phyloP scores from a whole-genome alignment of 2,113 vertebrate species.

The Boleophthalmus pectinirostris region DNA sequence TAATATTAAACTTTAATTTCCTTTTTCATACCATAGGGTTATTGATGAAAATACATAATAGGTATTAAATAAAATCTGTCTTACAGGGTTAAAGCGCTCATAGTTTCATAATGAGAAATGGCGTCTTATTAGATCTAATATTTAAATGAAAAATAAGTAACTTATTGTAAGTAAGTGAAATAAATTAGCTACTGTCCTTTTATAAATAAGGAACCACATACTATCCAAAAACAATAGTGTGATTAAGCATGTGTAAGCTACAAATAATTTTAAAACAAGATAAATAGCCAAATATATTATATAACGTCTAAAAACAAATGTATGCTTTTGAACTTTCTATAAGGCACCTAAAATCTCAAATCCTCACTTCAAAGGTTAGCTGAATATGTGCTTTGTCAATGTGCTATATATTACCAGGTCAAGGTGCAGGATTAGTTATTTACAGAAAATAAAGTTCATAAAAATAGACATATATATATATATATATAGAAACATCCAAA shows the following conservation, averaged over 20 bases:
- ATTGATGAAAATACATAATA: conserved; percentile 59
- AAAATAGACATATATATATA: conserved; percentile 4
- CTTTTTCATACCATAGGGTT: conserved; percentile 67
- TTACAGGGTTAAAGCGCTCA: conserved; percentile 22
- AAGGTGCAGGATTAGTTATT: conserved; percentile 28
- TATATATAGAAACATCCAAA: conserved; percentile 21
- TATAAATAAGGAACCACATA: conserved; percentile 5
- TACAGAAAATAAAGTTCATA: conserved; percentile 17
- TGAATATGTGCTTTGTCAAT: conserved; percentile 1
- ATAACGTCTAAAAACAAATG: conserved; percentile 10
- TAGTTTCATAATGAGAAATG: conserved; percentile 46
- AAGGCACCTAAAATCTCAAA: conserved; percentile 61
- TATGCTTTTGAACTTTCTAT: conserved; percentile 29
- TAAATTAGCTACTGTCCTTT: background rate
- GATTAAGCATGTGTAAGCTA: background rate
- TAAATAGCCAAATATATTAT: conserved; percentile 20
- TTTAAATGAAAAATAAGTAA: conserved; percentile 34
- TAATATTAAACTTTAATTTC: conserved; percentile 70
- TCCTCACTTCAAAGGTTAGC: conserved; percentile 1
- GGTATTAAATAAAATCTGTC: conserved; percentile 27
- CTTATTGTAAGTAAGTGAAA: background rate
- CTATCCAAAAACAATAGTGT: background rate
- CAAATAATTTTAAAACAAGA: background rate
- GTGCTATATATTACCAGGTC: conserved; percentile 1
- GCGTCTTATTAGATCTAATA: conserved; percentile 10